A percentile compares a stretch with the other conserved stretches of the same genome.
Evolutionary conservation across 2,888 invertebrate species (phyloP).

Genomic region (Pseudolycoriella hygida): DNA sequence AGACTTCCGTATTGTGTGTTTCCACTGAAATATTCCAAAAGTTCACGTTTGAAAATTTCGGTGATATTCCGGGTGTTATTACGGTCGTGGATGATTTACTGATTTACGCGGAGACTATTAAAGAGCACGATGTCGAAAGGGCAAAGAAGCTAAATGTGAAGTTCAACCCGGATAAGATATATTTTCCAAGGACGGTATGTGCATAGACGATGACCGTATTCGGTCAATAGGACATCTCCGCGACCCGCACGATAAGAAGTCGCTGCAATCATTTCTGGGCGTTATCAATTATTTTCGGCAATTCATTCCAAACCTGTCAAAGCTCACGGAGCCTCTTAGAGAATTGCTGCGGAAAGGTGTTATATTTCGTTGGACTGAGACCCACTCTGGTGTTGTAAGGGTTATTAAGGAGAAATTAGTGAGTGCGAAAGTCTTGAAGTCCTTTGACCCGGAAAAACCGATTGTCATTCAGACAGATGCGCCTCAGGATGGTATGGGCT

Average conservation of each 20-base stretch:
- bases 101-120: conserved; percentile 12
- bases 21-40: conserved; percentile 19
- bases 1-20: conserved; percentile 20
- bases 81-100: conserved; percentile 21
- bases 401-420: not conserved
- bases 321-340: not conserved
- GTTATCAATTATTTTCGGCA: conserved; percentile 12
- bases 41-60: conserved; percentile 17
- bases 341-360: not conserved
- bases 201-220: conserved; percentile 11
- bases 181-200: conserved; percentile 11
- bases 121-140: conserved; percentile 11
- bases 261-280: conserved; percentile 10
- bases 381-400: not conserved
- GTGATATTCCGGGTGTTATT: conserved; percentile 18
- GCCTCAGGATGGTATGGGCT: conserved; percentile 15
- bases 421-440: conserved; percentile 11
- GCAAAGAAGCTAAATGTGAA: conserved; percentile 9
- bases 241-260: conserved; percentile 7
- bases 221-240: conserved; percentile 10
- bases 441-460: conserved; percentile 14
- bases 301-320: conserved; percentile 7
- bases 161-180: conserved; percentile 15
- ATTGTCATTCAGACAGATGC: conserved; percentile 18
- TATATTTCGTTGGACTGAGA: not conserved